These are phyloP conservation scores for Aurelia aurita complex sp. Pacific DNA, from an alignment of 30 jellyfish, hydroid and myxozoan species.

Conservation along the genomic window DNA sequence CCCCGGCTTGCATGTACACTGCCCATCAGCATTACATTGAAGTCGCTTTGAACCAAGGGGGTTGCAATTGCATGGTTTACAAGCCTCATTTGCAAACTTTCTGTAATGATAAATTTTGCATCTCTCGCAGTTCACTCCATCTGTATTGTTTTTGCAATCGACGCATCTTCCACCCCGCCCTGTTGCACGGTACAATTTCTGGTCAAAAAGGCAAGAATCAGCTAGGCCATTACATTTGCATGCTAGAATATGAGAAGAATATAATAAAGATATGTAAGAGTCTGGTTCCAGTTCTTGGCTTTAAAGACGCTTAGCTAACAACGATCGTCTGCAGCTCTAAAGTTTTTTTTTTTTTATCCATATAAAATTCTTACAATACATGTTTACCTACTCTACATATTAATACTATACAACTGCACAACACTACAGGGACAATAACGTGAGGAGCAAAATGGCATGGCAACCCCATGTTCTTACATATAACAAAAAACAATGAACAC, in stretches of 20 bases:
- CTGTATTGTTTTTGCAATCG: conserved; percentile 88
- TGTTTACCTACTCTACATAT: too few species aligned
- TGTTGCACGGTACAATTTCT: conserved; percentile 51
- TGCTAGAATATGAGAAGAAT: conserved; percentile 23
- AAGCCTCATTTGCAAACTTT: conserved; percentile 53
- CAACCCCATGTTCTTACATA: too few species aligned
- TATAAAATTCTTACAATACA: too few species aligned
- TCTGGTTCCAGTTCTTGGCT: too few species aligned
- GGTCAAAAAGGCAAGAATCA: conserved; percentile 87
- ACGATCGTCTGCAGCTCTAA: too few species aligned
- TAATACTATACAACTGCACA: too few species aligned
- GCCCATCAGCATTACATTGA: conserved; percentile 85
- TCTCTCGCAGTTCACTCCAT: conserved; percentile 86
- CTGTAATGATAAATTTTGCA: conserved; percentile 86
- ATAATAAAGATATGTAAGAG: too few species aligned
- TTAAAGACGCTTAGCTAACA: too few species aligned
- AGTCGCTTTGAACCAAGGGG: conserved; percentile 79
- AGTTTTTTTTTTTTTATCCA: too few species aligned
- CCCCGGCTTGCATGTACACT: conserved; percentile 87
- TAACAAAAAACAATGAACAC: too few species aligned
- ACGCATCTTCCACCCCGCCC: conserved; percentile 95
- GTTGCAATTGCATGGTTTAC: conserved; percentile 90
- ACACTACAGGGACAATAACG: too few species aligned
- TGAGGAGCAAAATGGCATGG: too few species aligned
- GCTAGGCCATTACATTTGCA: conserved; percentile 95